These are phyloP conservation scores for Watsonalla binaria DNA, from an alignment of 2,888 invertebrate species.

Conservation along the genomic window DNA sequence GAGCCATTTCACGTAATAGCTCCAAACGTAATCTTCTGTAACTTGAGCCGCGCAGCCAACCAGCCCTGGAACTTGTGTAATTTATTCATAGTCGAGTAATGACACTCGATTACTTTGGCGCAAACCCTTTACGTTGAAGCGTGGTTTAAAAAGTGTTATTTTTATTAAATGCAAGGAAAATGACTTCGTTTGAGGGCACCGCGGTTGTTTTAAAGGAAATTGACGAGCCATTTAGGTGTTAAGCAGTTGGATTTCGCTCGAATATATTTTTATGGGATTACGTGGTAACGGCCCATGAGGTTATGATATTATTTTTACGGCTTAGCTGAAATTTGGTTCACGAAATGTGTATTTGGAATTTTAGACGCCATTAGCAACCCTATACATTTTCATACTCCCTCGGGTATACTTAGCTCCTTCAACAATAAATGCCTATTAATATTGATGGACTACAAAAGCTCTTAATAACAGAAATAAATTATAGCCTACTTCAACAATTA, in stretches of 20 bases:
- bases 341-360: not conserved
- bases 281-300: not conserved
- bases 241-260: not conserved
- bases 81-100: slow-evolving; percentile 78
- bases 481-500: not conserved
- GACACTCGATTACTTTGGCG: slow-evolving; percentile 76
- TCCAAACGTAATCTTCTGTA: slow-evolving; percentile 12
- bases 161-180: slow-evolving; percentile 57
- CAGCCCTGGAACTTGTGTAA: slow-evolving; percentile 61
- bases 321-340: not conserved
- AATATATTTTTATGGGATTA: not conserved
- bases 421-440: not conserved
- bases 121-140: slow-evolving; percentile 66
- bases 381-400: not conserved
- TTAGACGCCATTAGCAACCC: no score
- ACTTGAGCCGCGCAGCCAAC: slow-evolving; percentile 35
- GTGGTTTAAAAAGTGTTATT: slow-evolving; percentile 61
- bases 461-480: not conserved
- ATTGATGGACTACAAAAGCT: not conserved
- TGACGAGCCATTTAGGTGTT: slow-evolving; percentile 11
- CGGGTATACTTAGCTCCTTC: not conserved
- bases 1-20: slow-evolving; percentile 5
- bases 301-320: not conserved
- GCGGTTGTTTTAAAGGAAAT: slow-evolving; percentile 12
- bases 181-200: slow-evolving; percentile 43